Evolutionary conservation across 2,113 vertebrate species (phyloP), one percentile per base, ranked within the genome.

Genomic region (Callocephalon fimbriatum): DNA sequence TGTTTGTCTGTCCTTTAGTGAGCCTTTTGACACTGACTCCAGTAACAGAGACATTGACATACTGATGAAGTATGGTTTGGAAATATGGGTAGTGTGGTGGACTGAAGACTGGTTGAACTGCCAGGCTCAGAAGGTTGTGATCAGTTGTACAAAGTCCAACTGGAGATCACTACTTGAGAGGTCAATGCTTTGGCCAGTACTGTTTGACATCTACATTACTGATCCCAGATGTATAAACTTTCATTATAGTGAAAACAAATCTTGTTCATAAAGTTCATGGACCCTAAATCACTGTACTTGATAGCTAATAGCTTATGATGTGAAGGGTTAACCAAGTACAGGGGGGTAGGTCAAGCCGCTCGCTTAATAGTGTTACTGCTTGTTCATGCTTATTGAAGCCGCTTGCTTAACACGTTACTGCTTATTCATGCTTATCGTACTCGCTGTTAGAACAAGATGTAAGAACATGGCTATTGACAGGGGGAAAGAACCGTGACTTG

Each of bases 111-210:
- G 20, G 12, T 20, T 87, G 31, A 65, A 58, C 31, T 59, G 12
- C 14, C 12, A 29, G 20, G 4, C 38, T 58, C 16, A 51, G 20
- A 71, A 6, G 6, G 1, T 45, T 56, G 13, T 26, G 12, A 45
- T 56, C 18, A 22, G 19, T 16, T 65, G 19, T 17, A 88, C 4
- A 42, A 84, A 32, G 15, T 56, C 16, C 37, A 68, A 4, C 51
- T 38, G 31, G 22, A 61, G 12, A 66, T 9, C 21, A 29, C 4
- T 77, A 40, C 42, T 50, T 29, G 15, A 15, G 15, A 21, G n/a
- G 19, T 3, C 1, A 3, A 42, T 80, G 44, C 19, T 42, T 1
- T 0, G 15, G 14, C 2, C 14, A 17, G 5, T 59, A 38, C 12
- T 20, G 9, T 75, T 72, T 77, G 40, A 67, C 15, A 50, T 18